Base-by-base conservation (phyloP, 2,113 vertebrate genomes). In the Panthera leo region DNA sequence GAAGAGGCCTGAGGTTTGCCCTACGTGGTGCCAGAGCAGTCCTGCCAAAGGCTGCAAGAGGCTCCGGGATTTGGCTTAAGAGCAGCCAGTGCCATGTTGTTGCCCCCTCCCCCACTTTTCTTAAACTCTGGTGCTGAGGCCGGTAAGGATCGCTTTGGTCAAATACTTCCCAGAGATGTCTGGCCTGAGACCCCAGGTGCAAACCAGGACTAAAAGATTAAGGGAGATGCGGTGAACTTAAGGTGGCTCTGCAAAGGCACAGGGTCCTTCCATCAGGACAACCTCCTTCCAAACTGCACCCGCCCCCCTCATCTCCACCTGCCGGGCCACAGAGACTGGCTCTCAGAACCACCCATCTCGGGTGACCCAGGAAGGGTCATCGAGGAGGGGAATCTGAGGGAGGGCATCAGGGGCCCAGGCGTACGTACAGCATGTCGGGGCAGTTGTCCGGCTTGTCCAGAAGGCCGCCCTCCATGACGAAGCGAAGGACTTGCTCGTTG, bases 401-500 rank as follows among this genome's bases (percentile, higher is more conserved):
- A 36, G 25, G 53, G 5, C 16, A 2, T 36, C 0, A 15, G 80
- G 83, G 19, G 19, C 34, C 48, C 58, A 42, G 89, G 6, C 2
- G 7, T 97, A 99, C 99, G 34, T 98, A 99, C 99, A 99, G 99
- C 99, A 99, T 99, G 98, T 99, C 99, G 0, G 99, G 99, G 97
- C 99, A 99, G 96, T 99, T 99, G 98, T 99, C 99, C 0, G 99
- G 99, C 97, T 99, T 99, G 78, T 99, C 99, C 99, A 99, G 98
- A 95, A 99, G 99, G 65, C 99, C 99, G 10, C 99, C 99, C 91
- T 99, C 99, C 99, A 99, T 99, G 98, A 99, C 99, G 0, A 99
- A 99, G 95, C 99, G 99, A 85, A 99, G 99, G 95, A 99, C 99
- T 98, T 99, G 99, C 93, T 99, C 99, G 4, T 99, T 99, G 98